These are phyloP conservation scores for Drosophila histrio DNA, from an alignment of 2,888 invertebrate species.

Conservation along the genomic window DNA sequence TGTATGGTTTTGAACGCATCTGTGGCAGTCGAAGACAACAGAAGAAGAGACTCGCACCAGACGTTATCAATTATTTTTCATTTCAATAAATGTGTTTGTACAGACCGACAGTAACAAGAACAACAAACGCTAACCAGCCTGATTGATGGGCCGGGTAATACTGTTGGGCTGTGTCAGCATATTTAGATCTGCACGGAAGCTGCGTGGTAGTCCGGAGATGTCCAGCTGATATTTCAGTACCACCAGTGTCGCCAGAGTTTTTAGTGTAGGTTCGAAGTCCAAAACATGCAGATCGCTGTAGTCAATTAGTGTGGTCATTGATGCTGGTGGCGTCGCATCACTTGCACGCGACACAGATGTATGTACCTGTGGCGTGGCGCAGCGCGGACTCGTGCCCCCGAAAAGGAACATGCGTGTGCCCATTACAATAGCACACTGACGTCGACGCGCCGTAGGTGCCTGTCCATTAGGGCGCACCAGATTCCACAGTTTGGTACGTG, in stretches of 20 bases:
- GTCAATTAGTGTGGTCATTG: conserved; percentile 86
- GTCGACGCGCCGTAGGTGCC: conserved; percentile 87
- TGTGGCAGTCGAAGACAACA: conserved; percentile 25
- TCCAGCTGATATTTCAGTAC: conserved; percentile 88
- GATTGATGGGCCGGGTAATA: not conserved
- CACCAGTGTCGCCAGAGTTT: conserved; percentile 88
- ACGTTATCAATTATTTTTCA: not conserved
- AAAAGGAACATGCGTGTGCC: conserved; percentile 91
- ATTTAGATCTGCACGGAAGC: conserved; percentile 83
- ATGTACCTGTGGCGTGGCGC: not conserved
- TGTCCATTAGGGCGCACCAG: conserved; percentile 86
- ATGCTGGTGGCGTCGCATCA: conserved; percentile 14
- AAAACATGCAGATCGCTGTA: conserved; percentile 93
- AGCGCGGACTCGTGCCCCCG: conserved; percentile 93
- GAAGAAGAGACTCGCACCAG: not conserved
- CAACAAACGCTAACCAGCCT: conserved; percentile 67
- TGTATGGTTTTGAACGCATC: conserved; percentile 20
- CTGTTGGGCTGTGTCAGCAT: conserved; percentile 89
- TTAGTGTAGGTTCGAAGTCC: conserved; percentile 91
- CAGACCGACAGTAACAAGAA: conserved; percentile 8
- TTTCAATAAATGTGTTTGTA: not conserved
- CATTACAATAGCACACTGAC: conserved; percentile 92
- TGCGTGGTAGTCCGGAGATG: conserved; percentile 86
- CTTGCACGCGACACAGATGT: not conserved
- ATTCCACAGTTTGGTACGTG: conserved; percentile 87